Percentiles rank a stretch among this genome's conserved stretches.
phyloP scores from a whole-genome alignment of 2,113 vertebrate species.

The Genyomyrus donnyi region DNA sequence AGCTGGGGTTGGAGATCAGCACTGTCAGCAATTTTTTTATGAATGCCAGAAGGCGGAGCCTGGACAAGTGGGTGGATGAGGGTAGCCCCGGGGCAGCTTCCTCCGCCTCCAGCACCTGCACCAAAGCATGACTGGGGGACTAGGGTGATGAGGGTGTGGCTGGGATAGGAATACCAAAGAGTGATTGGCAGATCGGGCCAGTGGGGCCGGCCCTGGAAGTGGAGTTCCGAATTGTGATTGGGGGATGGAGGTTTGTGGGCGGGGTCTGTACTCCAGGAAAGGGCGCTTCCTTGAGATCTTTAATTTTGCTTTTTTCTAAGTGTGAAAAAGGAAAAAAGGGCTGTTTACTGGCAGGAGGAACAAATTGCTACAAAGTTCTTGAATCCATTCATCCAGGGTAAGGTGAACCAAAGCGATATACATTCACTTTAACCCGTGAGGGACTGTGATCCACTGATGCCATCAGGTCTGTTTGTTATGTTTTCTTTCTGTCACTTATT shows the following conservation, averaged over 20 bases:
- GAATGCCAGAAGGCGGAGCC: constrained; percentile 93
- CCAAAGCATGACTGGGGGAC: constrained; percentile 79
- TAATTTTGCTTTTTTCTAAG: constrained; percentile 36
- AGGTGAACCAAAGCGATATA: background rate
- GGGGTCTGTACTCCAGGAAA: constrained; percentile 42
- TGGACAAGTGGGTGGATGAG: constrained; percentile 98
- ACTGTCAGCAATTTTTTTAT: constrained; percentile 99
- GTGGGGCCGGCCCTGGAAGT: constrained; percentile 28
- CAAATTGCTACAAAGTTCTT: constrained; percentile 17
- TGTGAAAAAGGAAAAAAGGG: constrained; percentile 54
- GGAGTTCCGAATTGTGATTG: constrained; percentile 40
- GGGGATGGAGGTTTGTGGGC: background rate
- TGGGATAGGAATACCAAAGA: constrained; percentile 5
- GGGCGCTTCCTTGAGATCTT: constrained; percentile 42
- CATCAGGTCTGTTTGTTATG: background rate
- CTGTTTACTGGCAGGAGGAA: constrained; percentile 72
- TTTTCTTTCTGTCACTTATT: background rate
- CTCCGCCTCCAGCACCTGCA: constrained; percentile 84
- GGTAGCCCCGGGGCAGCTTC: constrained; percentile 79
- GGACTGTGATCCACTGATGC: background rate
- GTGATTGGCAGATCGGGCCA: background rate
- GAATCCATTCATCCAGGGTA: background rate
- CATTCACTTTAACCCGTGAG: background rate
- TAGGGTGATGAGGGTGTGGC: constrained; percentile 18
- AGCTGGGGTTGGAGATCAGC: constrained; percentile 92